Evolutionary conservation across 2,797 vertebrate species (phyloP).

Genomic region (Jordanella pulchra): DNA sequence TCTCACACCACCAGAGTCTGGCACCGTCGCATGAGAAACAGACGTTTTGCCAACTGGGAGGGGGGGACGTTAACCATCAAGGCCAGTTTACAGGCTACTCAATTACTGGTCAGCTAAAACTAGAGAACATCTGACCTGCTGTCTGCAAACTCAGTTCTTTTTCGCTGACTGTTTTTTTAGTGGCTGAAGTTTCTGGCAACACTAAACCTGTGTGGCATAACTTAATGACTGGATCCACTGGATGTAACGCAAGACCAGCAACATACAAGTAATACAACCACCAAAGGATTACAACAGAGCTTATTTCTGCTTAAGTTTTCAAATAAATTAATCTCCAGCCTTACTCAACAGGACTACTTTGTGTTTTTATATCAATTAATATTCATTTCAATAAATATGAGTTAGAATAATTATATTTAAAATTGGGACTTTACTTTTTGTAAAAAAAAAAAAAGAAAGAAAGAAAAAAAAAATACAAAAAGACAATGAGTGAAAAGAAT

Average conservation of each 20-base stretch:
- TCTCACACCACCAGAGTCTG: conserved; percentile 67
- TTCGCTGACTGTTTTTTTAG: background rate
- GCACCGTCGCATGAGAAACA: conserved; percentile 62
- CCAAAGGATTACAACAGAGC: too few species aligned
- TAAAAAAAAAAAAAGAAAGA: background rate
- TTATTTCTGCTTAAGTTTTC: background rate
- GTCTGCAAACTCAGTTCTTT: conserved; percentile 7
- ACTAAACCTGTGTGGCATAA: background rate
- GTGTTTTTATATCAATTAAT: too few species aligned
- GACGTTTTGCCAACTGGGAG: conserved; percentile 53
- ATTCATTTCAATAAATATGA: too few species aligned
- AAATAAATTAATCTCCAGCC: background rate
- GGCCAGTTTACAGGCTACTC: conserved; percentile 65
- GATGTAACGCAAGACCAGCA: background rate
- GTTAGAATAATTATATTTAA: too few species aligned
- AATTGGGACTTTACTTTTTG: too few species aligned
- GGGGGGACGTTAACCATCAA: conserved; percentile 44
- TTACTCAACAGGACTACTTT: background rate
- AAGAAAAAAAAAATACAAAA: background rate
- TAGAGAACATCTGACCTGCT: conserved; percentile 31
- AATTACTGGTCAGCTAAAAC: conserved; percentile 62
- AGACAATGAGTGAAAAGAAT: background rate
- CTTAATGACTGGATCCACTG: background rate
- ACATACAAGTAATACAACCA: background rate
- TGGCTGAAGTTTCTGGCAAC: background rate